phyloP scores from a whole-genome alignment of 2,113 vertebrate species.

The Prolemur simus region DNA sequence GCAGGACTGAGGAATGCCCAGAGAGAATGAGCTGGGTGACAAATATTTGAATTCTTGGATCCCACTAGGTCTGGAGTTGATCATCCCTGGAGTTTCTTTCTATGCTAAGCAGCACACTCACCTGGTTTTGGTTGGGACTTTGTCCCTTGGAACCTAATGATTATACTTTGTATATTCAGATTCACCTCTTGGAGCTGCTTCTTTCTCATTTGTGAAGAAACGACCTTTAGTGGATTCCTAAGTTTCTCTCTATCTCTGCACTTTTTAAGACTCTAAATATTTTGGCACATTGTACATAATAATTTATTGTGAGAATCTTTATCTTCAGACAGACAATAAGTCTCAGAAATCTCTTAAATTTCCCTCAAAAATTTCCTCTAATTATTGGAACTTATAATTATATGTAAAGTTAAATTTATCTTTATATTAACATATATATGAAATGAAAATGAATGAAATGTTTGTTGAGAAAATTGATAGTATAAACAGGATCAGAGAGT shows the following conservation, averaged over 20 bases:
- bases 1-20: neutral
- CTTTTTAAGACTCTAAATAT: neutral
- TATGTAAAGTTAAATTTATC: neutral
- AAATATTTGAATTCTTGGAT: neutral
- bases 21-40: neutral
- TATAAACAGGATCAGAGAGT: neutral
- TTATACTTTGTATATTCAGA: neutral
- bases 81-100: neutral
- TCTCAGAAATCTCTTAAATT: neutral
- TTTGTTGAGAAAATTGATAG: constrained; percentile 36
- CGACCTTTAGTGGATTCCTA: neutral
- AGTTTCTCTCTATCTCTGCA: neutral
- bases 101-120: neutral
- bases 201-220: constrained; percentile 23
- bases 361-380: neutral
- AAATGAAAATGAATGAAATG: neutral
- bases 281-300: neutral
- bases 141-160: neutral
- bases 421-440: constrained; percentile 38
- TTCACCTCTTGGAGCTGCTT: neutral
- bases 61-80: neutral
- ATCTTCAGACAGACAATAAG: neutral
- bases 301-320: constrained; percentile 15
- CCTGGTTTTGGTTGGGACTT: neutral
- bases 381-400: constrained; percentile 4